Evolutionary conservation across 2,113 vertebrate species (phyloP), one percentile per base, ranked within the genome.

Genomic region (Aramus guarauna): DNA sequence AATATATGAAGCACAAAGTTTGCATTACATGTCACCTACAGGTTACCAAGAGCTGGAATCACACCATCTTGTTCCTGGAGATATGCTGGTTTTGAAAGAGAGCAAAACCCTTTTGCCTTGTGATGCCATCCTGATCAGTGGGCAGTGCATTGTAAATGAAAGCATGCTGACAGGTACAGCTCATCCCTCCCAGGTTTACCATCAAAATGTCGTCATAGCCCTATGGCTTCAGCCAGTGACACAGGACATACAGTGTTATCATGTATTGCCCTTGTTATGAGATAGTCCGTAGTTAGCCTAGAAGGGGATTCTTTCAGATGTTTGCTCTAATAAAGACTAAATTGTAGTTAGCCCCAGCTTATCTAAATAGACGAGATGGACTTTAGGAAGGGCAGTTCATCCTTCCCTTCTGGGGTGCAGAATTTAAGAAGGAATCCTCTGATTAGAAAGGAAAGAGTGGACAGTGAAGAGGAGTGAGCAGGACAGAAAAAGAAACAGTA

Each of bases 121-220:
- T 36, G 98, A 99, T 81, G 98, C 98, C 69, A 24, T 98, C 58
- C 94, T 99, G 78, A 76, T 98, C 64, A 97, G 97, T 0, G 98
- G 98, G 60, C 96, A 95, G 88, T 98, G 98, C 62, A 91, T 97
- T 73, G 98, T 98, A 7, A 97, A 99, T 48, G 98, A 99, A 97
- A 97, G 98, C 95, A 98, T 98, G 98, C 96, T 99, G 77, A 99
- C 98, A 96, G 98, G 98, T 99, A 97, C 3, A 63, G 43, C 22
- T 80, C n/a, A 21, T 9, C 67, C 16, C n/a, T 81, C 37, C 64
- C 78, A 39, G 34, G 16, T 71, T 71, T 87, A 24, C 22, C 43
- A 27, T 56, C 21, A 58, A 36, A 76, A 15, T 45, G 41, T 63
- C 27, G 16, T 59, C 60, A 45, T 8, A 62, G 32, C 14, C 27